Conservation (phyloP, 2,113 vertebrate genomes). For the Ochotona curzoniae region DNA sequence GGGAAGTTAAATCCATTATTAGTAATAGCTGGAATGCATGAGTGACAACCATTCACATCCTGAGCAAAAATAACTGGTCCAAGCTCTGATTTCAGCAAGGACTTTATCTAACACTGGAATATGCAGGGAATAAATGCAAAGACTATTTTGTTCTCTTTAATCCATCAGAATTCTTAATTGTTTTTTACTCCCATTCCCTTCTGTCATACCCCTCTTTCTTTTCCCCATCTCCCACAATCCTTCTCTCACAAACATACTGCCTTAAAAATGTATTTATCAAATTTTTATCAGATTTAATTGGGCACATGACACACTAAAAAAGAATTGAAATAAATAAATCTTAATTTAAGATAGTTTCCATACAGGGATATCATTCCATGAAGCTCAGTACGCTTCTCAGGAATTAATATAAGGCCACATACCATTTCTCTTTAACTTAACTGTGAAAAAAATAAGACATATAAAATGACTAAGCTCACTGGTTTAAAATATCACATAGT, state of each 20-base stretch:
- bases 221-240: too few species aligned
- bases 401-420: not conserved
- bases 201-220: too few species aligned
- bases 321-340: too few species aligned
- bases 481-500: not conserved
- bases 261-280: not conserved
- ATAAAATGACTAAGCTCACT: not conserved
- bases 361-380: not conserved
- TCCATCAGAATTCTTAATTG: not conserved
- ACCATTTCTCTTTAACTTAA: not conserved
- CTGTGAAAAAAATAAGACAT: not conserved
- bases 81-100: not conserved
- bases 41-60: not conserved
- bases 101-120: not conserved
- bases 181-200: not conserved
- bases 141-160: not conserved
- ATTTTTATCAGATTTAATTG: slow-evolving; percentile 2
- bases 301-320: not conserved
- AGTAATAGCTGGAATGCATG: not conserved
- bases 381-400: not conserved
- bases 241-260: not conserved
- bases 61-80: not conserved
- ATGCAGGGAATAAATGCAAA: not conserved
- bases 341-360: slow-evolving; percentile 4
- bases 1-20: not conserved